A percentile compares a stretch with the other conserved stretches of the same genome.
These are phyloP conservation scores for Thumatha senex DNA, from an alignment of 2,888 invertebrate species.

Conservation along the genomic window DNA sequence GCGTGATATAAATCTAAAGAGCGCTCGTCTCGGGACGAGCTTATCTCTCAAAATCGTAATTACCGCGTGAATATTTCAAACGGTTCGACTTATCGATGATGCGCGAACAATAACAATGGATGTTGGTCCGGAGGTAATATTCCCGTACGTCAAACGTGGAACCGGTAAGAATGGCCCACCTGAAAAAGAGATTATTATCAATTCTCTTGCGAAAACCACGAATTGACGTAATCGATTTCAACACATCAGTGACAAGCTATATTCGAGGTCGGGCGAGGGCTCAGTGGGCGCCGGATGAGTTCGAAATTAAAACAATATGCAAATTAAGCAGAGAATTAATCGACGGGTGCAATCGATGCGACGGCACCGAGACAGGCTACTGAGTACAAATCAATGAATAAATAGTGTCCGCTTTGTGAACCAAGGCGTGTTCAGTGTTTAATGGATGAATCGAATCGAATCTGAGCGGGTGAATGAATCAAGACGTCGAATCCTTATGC, in stretches of 20 bases:
- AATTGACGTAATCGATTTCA: conserved; percentile 75
- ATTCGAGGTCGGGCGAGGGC: conserved; percentile 70
- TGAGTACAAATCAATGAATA: conserved; percentile 78
- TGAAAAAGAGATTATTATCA: conserved; percentile 63
- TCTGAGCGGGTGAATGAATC: conserved; percentile 62
- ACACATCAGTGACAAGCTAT: conserved; percentile 71
- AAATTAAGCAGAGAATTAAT: conserved; percentile 75
- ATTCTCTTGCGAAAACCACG: conserved; percentile 59
- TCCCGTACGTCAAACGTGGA: conserved; percentile 63
- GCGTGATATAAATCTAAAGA: conserved; percentile 55
- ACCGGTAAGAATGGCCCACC: conserved; percentile 55
- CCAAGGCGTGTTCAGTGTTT: conserved; percentile 62
- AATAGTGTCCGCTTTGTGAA: conserved; percentile 72
- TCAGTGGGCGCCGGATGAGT: conserved; percentile 77
- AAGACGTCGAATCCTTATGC: conserved; percentile 55
- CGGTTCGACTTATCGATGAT: conserved; percentile 67
- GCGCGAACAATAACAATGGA: conserved; percentile 72
- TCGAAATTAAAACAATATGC: conserved; percentile 80
- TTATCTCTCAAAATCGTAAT: conserved; percentile 75
- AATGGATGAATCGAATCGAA: conserved; percentile 67
- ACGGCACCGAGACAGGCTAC: conserved; percentile 68
- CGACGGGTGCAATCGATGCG: conserved; percentile 70
- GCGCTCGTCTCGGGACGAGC: conserved; percentile 51
- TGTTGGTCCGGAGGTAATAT: conserved; percentile 65
- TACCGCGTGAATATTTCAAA: conserved; percentile 78